Percentiles rank a stretch among this genome's conserved stretches.
Conservation (phyloP, 2,797 vertebrate species). For the Iguana delicatissima region DNA sequence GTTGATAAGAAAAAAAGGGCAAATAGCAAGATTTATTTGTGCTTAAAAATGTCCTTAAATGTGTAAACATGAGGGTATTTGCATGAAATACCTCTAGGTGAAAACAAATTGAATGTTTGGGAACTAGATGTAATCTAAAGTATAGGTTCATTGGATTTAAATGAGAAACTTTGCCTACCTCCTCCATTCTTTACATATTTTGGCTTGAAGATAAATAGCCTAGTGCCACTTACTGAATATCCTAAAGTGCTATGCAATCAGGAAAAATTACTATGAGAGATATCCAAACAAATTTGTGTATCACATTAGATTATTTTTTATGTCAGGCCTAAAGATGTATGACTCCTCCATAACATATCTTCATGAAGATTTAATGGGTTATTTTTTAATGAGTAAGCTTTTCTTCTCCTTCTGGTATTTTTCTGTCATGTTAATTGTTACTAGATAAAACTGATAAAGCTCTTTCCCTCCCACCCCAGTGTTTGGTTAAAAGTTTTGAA, state of each 20-base stretch:
- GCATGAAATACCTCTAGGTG: conserved; percentile 21
- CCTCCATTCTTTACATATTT: conserved; percentile 34
- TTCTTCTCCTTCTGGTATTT: conserved; percentile 26
- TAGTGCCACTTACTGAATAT: conserved; percentile 56
- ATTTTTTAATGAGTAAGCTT: conserved; percentile 48
- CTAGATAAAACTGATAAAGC: conserved; percentile 23
- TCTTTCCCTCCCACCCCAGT: conserved; percentile 5
- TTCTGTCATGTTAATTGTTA: conserved; percentile 5
- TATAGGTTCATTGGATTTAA: conserved; percentile 50
- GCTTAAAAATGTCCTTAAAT: conserved; percentile 21
- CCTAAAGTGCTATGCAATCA: conserved; percentile 62
- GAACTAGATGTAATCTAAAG: conserved; percentile 9
- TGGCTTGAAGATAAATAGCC: conserved; percentile 50
- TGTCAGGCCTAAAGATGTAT: conserved; percentile 54
- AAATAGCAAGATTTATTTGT: background rate
- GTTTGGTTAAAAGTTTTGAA: conserved; percentile 33
- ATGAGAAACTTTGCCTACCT: conserved; percentile 38
- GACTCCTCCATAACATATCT: conserved; percentile 37
- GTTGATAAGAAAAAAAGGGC: background rate
- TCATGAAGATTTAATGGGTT: conserved; percentile 62
- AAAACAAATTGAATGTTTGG: conserved; percentile 20
- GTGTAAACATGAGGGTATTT: conserved; percentile 19
- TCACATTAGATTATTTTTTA: conserved; percentile 67
- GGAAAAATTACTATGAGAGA: conserved; percentile 56
- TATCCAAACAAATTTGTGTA: conserved; percentile 63